Base-by-base conservation (phyloP, 2,888 invertebrate species). In the Lapara coniferarum region DNA sequence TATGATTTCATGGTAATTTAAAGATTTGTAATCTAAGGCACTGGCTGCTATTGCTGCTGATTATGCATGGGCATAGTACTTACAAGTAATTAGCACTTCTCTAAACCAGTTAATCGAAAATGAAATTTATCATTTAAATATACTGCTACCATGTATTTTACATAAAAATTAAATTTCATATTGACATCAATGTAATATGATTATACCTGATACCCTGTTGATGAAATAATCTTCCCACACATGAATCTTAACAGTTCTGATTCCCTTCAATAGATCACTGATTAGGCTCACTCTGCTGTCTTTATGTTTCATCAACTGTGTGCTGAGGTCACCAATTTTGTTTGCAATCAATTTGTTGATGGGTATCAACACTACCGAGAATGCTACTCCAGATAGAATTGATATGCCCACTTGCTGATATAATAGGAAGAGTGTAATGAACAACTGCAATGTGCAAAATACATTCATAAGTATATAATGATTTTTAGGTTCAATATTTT, bases 171-270 rank as follows among this genome's bases (percentile, higher is more conserved):
- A 37, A 37, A 37, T 37, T 37, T 5, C 37, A 0, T 37, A 37
- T 37, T 37, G 37, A 37, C 5, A 37, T 37, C 37, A 7, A 37
- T 37, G 8, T 37, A 7, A 37, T 7, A 37, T 37, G 37, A 10
- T 66, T 14, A 30, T 85, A 96, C 97, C 95, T 78, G 95, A 91
- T 67, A 97, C 95, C 85, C 95, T 95, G 51, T 94, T 87, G 63
- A 96, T 95, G 83, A 99, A 99, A 85, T 97, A 96, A 71, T 96
- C 95, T 89, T 99, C 99, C 99, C 99, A 99, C 16, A 98, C 97
- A 85, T 98, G 97, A 71, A 98, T 94, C 89, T 99, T 99, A 49
- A 99, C 96, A 10, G 97, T 96, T 76, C 97, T 96, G 69, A 99
- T 98, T 19, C 99, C 98, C 76, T 95, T 95, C 71, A 99, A 93